Conservation (phyloP, 2,797 vertebrate genomes). For the Acridotheres tristis region DNA sequence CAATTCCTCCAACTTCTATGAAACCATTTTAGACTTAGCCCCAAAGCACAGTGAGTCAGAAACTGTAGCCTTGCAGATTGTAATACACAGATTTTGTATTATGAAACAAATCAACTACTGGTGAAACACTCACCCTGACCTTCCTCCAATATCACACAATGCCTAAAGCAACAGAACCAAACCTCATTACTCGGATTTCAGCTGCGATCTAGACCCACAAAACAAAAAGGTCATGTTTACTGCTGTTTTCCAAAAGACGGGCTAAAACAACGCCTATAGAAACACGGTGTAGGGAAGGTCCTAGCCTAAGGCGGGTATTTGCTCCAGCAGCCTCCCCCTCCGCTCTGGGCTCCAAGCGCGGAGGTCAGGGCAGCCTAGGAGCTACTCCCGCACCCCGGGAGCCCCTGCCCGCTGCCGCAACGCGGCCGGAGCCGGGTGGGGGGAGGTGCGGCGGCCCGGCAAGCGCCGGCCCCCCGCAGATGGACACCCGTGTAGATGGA, state of each 20-base stretch:
- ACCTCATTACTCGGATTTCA: neutral
- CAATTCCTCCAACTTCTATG: neutral
- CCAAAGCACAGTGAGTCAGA: neutral
- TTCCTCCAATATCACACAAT: neutral
- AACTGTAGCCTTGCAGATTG: neutral
- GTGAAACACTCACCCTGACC: neutral
- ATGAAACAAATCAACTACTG: neutral
- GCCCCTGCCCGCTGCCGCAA: neutral
- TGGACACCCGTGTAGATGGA: neutral
- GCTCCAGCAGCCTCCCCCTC: neutral
- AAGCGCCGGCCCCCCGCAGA: neutral
- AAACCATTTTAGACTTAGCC: neutral
- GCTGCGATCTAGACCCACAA: neutral
- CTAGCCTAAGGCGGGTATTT: accelerated
- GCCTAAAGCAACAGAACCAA: neutral
- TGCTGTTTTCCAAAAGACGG: neutral
- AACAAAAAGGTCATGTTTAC: neutral
- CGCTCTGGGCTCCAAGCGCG: neutral
- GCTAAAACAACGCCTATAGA: neutral
- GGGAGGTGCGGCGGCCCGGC: neutral
- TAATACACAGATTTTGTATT: neutral
- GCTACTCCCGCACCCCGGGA: accelerated
- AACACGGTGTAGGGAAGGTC: accelerated
- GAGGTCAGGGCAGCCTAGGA: neutral
- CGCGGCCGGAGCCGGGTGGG: too few relatives aligned